These are phyloP conservation scores for Himalopsyche japonica DNA, from an alignment of 2,888 invertebrate genomes.

Conservation along the genomic window DNA sequence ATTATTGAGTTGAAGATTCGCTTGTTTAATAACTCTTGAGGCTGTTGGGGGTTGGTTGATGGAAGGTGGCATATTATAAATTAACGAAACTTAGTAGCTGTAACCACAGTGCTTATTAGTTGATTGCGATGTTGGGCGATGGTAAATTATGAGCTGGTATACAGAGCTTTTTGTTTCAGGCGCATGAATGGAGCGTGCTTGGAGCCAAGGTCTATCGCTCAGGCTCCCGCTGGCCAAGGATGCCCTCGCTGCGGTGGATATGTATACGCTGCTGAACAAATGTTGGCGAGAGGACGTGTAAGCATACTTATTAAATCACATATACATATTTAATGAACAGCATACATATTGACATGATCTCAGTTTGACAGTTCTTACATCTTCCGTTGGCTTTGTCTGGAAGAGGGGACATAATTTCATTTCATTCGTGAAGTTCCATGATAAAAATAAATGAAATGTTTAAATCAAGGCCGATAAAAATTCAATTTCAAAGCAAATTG, in stretches of 20 bases:
- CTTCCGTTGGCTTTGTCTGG: background rate
- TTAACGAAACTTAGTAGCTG: constrained; percentile 32
- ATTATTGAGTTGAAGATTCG: constrained; percentile 25
- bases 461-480: too few relatives aligned
- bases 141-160: background rate
- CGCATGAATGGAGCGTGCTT: constrained; percentile 66
- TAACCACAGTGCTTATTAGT: constrained; percentile 33
- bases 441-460: too few relatives aligned
- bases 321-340: background rate
- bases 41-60: constrained; percentile 34
- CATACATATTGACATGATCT: too few relatives aligned
- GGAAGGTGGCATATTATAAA: constrained; percentile 35
- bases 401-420: background rate
- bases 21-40: constrained; percentile 38
- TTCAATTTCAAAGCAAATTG: too few relatives aligned
- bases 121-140: background rate
- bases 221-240: constrained; percentile 83
- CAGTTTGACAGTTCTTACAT: background rate
- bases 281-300: constrained; percentile 88
- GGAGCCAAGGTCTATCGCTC: constrained; percentile 74
- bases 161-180: constrained; percentile 44
- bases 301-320: constrained; percentile 46
- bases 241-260: constrained; percentile 88
- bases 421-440: too few relatives aligned
- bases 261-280: constrained; percentile 90